These are phyloP conservation scores for Anseranas semipalmata DNA, from an alignment of 2,113 vertebrate genomes.

Conservation along the genomic window DNA sequence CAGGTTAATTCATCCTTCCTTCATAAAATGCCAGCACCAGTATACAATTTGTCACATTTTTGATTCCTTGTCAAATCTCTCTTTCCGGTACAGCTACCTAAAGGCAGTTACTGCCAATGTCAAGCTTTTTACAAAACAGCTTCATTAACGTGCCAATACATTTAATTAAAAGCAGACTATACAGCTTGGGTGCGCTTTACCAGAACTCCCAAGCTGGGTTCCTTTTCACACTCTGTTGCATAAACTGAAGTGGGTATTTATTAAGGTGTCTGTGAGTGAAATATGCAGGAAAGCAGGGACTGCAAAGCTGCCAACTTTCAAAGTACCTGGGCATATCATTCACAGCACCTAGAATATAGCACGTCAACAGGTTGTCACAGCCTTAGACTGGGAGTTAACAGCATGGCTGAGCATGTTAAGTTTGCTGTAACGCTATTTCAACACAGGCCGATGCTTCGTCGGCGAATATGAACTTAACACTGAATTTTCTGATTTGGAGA, in stretches of 20 bases:
- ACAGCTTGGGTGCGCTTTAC: neutral
- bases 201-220: neutral
- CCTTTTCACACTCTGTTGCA: neutral
- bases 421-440: neutral
- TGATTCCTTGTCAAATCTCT: neutral
- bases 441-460: neutral
- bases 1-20: neutral
- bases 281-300: neutral
- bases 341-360: neutral
- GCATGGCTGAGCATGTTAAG: neutral
- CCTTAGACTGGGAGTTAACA: neutral
- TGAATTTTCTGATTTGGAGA: neutral
- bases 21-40: neutral
- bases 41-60: neutral
- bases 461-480: neutral
- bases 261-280: neutral
- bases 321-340: neutral
- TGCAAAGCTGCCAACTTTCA: conserved; percentile 18
- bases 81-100: neutral
- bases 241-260: neutral
- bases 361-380: conserved; percentile 23
- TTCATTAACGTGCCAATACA: neutral
- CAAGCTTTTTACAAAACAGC: neutral
- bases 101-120: neutral
- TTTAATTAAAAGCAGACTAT: neutral